Percentiles rank a stretch among this genome's conserved stretches.
Conservation (phyloP, 1,140 invertebrate species). For the Colletes latitarsis region DNA sequence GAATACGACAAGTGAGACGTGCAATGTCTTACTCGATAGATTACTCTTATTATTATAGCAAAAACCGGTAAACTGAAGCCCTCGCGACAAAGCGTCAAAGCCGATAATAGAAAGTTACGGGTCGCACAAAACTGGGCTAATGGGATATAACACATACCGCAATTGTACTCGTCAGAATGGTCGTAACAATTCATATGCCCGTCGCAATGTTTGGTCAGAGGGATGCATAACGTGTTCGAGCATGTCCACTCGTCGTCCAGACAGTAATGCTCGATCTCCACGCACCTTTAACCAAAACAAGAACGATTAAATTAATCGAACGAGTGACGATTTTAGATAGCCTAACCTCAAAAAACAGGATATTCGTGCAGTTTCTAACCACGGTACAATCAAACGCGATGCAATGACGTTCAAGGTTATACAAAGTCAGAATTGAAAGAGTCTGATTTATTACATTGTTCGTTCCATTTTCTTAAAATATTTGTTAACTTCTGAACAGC, state of each 20-base stretch:
- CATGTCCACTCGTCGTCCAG: constrained; percentile 85
- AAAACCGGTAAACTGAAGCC: constrained; percentile 68
- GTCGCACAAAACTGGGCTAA: constrained; percentile 60
- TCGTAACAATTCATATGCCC: constrained; percentile 90
- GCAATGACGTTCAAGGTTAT: too few species aligned
- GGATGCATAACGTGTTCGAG: constrained; percentile 87
- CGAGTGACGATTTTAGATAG: too few species aligned
- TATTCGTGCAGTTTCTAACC: too few species aligned
- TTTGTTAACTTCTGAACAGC: too few species aligned
- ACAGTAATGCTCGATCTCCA: constrained; percentile 75
- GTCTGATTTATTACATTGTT: too few species aligned
- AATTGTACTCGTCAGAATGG: constrained; percentile 89
- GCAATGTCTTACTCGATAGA: background rate
- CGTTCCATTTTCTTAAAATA: too few species aligned
- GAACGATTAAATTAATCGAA: background rate
- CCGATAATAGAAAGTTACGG: constrained; percentile 67
- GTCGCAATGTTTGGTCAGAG: constrained; percentile 86
- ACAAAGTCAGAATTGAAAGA: too few species aligned
- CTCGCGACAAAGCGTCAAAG: constrained; percentile 69
- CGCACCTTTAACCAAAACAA: constrained; percentile 70
- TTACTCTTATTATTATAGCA: constrained; percentile 6
- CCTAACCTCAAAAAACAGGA: too few species aligned
- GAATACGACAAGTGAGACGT: background rate
- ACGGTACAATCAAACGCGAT: too few species aligned
- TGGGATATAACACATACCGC: constrained; percentile 80